Base-by-base conservation (phyloP, 2,113 vertebrate species). In the Anguilla rostrata region DNA sequence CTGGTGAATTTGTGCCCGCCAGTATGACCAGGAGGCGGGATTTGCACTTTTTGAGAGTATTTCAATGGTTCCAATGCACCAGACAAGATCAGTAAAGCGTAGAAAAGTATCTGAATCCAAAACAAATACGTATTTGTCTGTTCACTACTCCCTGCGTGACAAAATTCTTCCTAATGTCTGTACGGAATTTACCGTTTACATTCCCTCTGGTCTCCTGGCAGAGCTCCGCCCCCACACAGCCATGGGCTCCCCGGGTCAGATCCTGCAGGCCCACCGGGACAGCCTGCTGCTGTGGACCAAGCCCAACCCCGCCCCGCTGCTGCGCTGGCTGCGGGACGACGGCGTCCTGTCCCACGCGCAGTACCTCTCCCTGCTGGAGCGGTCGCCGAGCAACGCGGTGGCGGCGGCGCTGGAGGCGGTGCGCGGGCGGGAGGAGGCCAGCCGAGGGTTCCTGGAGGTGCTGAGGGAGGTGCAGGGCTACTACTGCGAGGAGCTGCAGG, bases 281-380 rank as follows among this genome's bases (percentile, higher is more conserved):
- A 14, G 88, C 16, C 86, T 95, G 83, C 84, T 93, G 40, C 81
- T 81, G n/a, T 95, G 93, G 93, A 89, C 92, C 3, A 40, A 84
- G 5, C 90, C 91, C 16, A 92, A 93, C 88, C 93, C 94, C 0
- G 88, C 91, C 0, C 92, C 94, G 0, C 84, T 95, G 71, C 89
- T 95, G 84, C 92, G 92, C 20, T 92, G 92, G 91, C 85, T 95
- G 66, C 12, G 46, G 1, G 94, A 93, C n/a, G 88, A 84, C 0
- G 78, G 89, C 20, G 88, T 92, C 82, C 85, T 95, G 18, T 83
- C 90, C 1, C 86, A 81, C n/a, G 34, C 57, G 0, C 89, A 83
- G n/a, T 94, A 94, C 90, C 88, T 91, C 78, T 88, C 86, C 56
- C 87, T 95, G 86, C 88, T 94, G 90, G 94, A 94, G 86, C 91